A percentile compares a stretch with the other conserved stretches of the same genome.
phyloP scores from a whole-genome alignment of 1,140 invertebrate species.

The Nixonia krombeini region DNA sequence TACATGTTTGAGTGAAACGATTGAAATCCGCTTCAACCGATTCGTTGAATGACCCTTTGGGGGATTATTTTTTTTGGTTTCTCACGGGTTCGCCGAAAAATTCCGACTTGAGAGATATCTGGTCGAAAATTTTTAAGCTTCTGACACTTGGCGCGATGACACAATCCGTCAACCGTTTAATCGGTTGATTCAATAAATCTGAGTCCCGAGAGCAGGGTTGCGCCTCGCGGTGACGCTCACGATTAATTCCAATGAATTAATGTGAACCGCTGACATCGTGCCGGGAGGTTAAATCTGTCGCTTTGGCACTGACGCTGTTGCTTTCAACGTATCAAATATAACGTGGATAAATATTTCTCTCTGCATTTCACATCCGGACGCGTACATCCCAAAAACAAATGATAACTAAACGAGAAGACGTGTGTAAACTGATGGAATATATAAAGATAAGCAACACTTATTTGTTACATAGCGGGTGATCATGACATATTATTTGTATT shows the following conservation, averaged over 20 bases:
- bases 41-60: not conserved
- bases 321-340: not conserved
- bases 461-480: too few relatives aligned
- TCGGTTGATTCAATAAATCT: constrained; percentile 72
- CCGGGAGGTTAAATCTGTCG: constrained; percentile 56
- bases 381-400: too few relatives aligned
- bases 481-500: too few relatives aligned
- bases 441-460: too few relatives aligned
- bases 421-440: too few relatives aligned
- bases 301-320: constrained; percentile 22
- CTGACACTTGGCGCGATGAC: constrained; percentile 48
- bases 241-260: constrained; percentile 72
- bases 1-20: too few relatives aligned
- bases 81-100: constrained; percentile 13
- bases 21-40: too few relatives aligned
- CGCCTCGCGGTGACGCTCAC: constrained; percentile 57
- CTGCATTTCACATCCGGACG: too few relatives aligned
- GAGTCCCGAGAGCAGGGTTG: constrained; percentile 60
- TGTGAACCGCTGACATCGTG: constrained; percentile 64
- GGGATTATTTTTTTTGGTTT: constrained; percentile 1
- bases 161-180: constrained; percentile 65
- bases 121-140: constrained; percentile 38
- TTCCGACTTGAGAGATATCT: constrained; percentile 19
- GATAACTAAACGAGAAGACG: too few relatives aligned
- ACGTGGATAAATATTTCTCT: not conserved